Evolutionary conservation across 2,113 vertebrate genomes (phyloP), one percentile per base, ranked within the genome.

Genomic region (Odocoileus virginianus): DNA sequence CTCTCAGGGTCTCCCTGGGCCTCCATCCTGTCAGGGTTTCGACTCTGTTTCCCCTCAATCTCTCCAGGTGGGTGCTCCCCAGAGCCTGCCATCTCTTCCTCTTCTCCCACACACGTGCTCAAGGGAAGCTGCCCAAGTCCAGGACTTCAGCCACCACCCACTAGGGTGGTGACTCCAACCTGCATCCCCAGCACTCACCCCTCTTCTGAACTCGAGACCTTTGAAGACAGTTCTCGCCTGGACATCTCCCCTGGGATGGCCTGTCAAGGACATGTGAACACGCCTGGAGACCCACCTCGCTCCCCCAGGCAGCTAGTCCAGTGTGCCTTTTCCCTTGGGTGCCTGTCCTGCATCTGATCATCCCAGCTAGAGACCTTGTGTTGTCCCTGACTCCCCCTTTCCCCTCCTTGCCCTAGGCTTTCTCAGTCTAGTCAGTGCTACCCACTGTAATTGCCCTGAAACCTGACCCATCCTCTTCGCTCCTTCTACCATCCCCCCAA

Each of bases 361-460:
- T 43, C 14, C 50, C 19, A 67, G 33, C 47, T 36, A 2, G 0
- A 28, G 47, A 19, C 67, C n/a, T 55, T 2, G 19, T 28, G 2
- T 27, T 40, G 21, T 15, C 36, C 52, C 67, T 36, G 28, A 10
- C 92, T 47, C 4, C 21, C 67, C 21, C 16, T 30, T 83, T 16
- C 7, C 6, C 40, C 36, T 61, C 74, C 27, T 28, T 12, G 9
- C 40, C 50, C 43, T 30, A 3, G 2, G 43, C 3, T 52, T 61
- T 86, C 87, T 58, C 33, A 25, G 15, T 74, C 64, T 15, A 9
- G 43, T 43, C 60, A 28, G 0, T 30, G 82, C 86, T 43, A 23
- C 54, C 67, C n/a, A 15, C 36, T 83, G 40, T 89, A 86, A 40
- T 61, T 43, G 82, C 89, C 43, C 47, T 50, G 40, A 54, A 89